Base-by-base conservation (phyloP, 2,797 vertebrate species). In the Rachycentron canadum region DNA sequence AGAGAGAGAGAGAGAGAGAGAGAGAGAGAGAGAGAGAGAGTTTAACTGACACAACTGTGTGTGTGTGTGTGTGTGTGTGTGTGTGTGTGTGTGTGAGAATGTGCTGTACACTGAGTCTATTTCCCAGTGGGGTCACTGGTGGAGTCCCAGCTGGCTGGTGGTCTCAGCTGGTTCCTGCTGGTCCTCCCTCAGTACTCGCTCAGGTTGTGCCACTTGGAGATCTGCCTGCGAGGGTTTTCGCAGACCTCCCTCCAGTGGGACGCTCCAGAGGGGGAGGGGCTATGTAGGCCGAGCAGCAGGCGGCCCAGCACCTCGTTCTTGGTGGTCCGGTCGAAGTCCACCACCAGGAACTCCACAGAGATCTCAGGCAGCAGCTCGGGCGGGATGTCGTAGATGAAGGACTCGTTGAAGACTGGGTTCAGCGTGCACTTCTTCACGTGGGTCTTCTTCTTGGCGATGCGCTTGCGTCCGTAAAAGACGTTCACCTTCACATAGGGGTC, bases 401-500 rank as follows among this genome's bases (percentile, higher is more conserved):
- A 98, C 87, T 99, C 98, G 2, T 99, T 99, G 95, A 99, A 99
- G 88, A 99, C 93, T 0, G 98, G 98, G 84, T 98, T 98, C 90
- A 98, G 93, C 16, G 98, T 99, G 95, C 97, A 96, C 91, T 99
- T 99, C 95, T 98, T 99, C 82, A 99, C 98, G 2, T 98, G 98
- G 0, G 98, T 99, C 85, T 99, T 99, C 95, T 99, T 99, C 91
- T 99, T 99, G 56, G 97, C 98, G 0, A 99, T 98, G 86, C 98
- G 97, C 81, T 98, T 98, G 23, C 97, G 95, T 7, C 97, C 97
- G 0, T 97, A 98, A 90, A 97, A 99, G 38, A 99, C 96, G 17
- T 98, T 99, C 75, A 99, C 96, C 91, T 99, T 99, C 73, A 99
- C 98, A 0, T 99, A 99, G 0, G 98, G 98, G 81, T 99, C 98